These are phyloP conservation scores for Sialia sialis DNA, from an alignment of 2,113 vertebrate genomes.

Conservation along the genomic window DNA sequence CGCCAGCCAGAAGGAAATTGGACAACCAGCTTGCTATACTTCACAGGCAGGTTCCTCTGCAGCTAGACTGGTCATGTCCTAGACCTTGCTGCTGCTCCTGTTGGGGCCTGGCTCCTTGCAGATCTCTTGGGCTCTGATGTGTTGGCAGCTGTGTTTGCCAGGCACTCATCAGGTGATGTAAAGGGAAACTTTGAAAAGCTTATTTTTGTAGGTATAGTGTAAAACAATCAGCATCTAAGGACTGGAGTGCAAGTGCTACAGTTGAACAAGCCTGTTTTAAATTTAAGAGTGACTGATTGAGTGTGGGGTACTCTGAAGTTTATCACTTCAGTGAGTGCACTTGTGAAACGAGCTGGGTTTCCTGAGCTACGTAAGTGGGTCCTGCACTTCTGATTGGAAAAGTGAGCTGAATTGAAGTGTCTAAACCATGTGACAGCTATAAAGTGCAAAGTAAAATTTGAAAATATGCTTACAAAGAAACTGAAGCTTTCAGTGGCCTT, in stretches of 20 bases:
- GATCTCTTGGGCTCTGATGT: neutral
- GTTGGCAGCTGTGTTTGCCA: neutral
- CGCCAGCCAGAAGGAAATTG: neutral
- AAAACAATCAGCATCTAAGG: neutral
- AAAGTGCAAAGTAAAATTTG: neutral
- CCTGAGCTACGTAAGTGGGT: neutral
- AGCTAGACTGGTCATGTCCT: fast-evolving
- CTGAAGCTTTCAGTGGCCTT: neutral
- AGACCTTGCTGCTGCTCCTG: neutral
- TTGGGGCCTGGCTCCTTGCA: neutral
- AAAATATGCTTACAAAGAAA: neutral
- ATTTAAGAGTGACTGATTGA: neutral
- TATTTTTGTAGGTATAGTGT: neutral
- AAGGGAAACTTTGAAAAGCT: neutral
- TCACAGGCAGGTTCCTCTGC: neutral
- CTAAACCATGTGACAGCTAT: neutral
- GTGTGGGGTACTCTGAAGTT: neutral
- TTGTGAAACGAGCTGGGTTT: neutral
- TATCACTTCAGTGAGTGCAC: neutral
- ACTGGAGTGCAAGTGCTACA: neutral
- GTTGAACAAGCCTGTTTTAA: neutral
- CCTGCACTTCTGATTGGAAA: neutral
- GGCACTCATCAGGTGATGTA: neutral
- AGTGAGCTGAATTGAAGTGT: neutral
- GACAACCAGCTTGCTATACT: fast-evolving